phyloP scores from a whole-genome alignment of 1,140 invertebrate genomes.

The Drosophila guanche region DNA sequence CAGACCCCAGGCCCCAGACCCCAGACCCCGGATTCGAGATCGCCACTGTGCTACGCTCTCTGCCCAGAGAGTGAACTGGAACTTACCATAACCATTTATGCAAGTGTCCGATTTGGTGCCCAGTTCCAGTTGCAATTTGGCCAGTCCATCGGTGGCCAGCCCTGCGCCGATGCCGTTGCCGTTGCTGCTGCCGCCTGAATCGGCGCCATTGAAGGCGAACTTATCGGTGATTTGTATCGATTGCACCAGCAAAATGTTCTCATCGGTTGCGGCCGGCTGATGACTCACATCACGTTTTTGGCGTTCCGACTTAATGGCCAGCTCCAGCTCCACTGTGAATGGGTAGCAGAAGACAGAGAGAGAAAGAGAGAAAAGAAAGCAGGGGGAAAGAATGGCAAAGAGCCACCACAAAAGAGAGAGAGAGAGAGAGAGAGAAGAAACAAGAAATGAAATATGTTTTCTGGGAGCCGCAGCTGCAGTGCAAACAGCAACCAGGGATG shows the following conservation, averaged over 20 bases:
- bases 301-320: constrained; percentile 72
- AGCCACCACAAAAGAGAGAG: constrained; percentile 17
- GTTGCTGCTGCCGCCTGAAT: constrained; percentile 46
- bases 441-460: constrained; percentile 64
- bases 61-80: constrained; percentile 1
- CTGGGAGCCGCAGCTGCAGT: constrained; percentile 23
- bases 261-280: constrained; percentile 85
- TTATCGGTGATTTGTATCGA: constrained; percentile 96
- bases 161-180: constrained; percentile 36
- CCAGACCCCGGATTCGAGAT: constrained; percentile 3
- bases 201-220: constrained; percentile 91
- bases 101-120: constrained; percentile 78
- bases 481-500: constrained; percentile 28
- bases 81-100: constrained; percentile 82
- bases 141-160: constrained; percentile 56
- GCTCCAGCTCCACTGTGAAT: constrained; percentile 71
- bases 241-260: constrained; percentile 94
- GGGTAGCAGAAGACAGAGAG: constrained; percentile 53
- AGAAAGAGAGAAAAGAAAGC: constrained; percentile 13
- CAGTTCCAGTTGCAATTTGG: constrained; percentile 75
- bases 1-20: constrained; percentile 27
- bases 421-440: constrained; percentile 31
- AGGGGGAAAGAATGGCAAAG: constrained; percentile 29
- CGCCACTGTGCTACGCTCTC: constrained; percentile 1
- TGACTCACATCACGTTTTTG: constrained; percentile 82